These are phyloP conservation scores for Podarcis lilfordi DNA, from an alignment of 2,797 vertebrate species.

Conservation along the genomic window DNA sequence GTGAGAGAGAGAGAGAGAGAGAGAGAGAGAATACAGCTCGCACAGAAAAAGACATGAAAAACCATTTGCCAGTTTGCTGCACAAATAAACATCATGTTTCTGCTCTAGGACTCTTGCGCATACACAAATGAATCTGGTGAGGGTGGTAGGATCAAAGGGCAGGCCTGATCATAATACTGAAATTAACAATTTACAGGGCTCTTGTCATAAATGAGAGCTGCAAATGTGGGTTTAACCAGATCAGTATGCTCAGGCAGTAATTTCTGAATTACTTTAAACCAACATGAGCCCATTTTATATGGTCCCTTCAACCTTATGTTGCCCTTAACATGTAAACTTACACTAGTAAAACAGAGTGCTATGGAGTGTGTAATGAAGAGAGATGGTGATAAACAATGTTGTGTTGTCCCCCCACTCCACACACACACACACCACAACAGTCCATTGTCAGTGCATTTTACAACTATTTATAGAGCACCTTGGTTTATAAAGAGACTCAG, in stretches of 20 bases:
- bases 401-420: background rate
- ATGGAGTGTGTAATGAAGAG: constrained; percentile 47
- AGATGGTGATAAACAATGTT: constrained; percentile 43
- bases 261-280: constrained; percentile 58
- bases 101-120: constrained; percentile 11
- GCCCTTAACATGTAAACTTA: constrained; percentile 41
- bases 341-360: constrained; percentile 47
- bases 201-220: constrained; percentile 37
- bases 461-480: constrained; percentile 35
- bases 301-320: constrained; percentile 30
- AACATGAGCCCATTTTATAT: constrained; percentile 47
- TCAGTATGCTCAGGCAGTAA: constrained; percentile 30
- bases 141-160: constrained; percentile 18
- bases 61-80: background rate
- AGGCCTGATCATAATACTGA: constrained; percentile 46
- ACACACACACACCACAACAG: constrained; percentile 10
- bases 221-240: constrained; percentile 45
- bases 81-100: constrained; percentile 50
- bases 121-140: constrained; percentile 23
- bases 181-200: constrained; percentile 38
- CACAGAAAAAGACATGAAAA: background rate
- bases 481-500: constrained; percentile 58
- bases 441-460: constrained; percentile 28
- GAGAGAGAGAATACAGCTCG: background rate
- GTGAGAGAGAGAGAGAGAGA: background rate